phyloP scores from a whole-genome alignment of 2,797 vertebrate genomes.

The Strix occidentalis region DNA sequence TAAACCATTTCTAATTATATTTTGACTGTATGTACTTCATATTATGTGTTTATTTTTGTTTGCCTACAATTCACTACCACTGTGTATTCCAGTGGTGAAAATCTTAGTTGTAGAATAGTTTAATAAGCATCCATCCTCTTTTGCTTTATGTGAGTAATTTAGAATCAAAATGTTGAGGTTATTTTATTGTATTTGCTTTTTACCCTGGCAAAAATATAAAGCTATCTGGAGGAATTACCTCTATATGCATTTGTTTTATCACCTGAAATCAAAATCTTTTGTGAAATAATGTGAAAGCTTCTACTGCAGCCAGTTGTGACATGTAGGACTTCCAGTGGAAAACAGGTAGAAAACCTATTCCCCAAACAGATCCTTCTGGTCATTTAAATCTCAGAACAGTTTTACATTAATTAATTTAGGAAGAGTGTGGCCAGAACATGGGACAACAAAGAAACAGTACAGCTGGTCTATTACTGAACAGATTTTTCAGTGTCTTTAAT shows the following conservation, averaged over 20 bases:
- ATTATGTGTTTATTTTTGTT: not conserved
- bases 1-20: not conserved
- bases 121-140: not conserved
- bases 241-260: not conserved
- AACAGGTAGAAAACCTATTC: not conserved
- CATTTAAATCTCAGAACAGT: not conserved
- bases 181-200: not conserved
- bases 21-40: not conserved
- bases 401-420: not conserved
- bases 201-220: not conserved
- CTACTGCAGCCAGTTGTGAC: not conserved
- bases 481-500: not conserved
- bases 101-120: not conserved
- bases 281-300: not conserved
- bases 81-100: not conserved
- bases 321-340: not conserved
- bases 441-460: not conserved
- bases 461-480: not conserved
- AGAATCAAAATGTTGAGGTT: not conserved
- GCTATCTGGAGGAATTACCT: not conserved
- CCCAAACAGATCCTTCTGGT: not conserved
- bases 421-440: not conserved
- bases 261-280: not conserved
- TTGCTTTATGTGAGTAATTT: not conserved
- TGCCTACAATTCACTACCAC: not conserved